Base-by-base conservation (phyloP, 2,888 invertebrate species). In the Thera obeliscata region DNA sequence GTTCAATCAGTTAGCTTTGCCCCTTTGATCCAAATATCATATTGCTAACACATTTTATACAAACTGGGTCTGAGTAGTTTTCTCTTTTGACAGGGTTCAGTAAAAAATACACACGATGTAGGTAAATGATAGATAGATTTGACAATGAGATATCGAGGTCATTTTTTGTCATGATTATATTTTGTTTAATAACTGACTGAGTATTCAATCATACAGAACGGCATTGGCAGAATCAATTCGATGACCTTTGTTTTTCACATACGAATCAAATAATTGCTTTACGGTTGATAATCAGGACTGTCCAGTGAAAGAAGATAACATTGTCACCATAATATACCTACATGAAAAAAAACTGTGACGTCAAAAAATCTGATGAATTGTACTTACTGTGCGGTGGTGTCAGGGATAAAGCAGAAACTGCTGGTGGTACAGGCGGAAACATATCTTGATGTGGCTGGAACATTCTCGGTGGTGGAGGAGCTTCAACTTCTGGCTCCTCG, bases 321-420 rank as follows among this genome's bases (percentile, higher is more conserved):
- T 61, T 61, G 57, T 43, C 55, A 57, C 8, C 36, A n/a, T 33
- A 43, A 22, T 9, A 3, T 46, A 46, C 7, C 8, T 43, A 6
- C 7, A 43, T 43, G 43, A 46, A 46, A 8, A 43, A 43, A 43
- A 9, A 2, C 9, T 46, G 9, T 9, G n/a, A 38, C 49, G 5
- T 8, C 7, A 8, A 9, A 0, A 41, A 52, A 41, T 12, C 11
- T n/a, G 52, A 41, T 12, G n/a, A 35, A 43, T 48, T 55, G 49
- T 61, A 96, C 95, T 96, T 93, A 95, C 96, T 96, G 94, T 97
- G 97, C 67, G 97, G 97, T 79, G 97, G 97, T 76, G 97, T 97
- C 84, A 97, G 93, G 50, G 97, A 95, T 76, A 97, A 91, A 66
- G 97, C 96, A 69, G 96, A 95, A 76, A 96, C 95, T 52, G 96